phyloP scores from a whole-genome alignment of 2,888 invertebrate genomes.

The Macaria liturata region DNA sequence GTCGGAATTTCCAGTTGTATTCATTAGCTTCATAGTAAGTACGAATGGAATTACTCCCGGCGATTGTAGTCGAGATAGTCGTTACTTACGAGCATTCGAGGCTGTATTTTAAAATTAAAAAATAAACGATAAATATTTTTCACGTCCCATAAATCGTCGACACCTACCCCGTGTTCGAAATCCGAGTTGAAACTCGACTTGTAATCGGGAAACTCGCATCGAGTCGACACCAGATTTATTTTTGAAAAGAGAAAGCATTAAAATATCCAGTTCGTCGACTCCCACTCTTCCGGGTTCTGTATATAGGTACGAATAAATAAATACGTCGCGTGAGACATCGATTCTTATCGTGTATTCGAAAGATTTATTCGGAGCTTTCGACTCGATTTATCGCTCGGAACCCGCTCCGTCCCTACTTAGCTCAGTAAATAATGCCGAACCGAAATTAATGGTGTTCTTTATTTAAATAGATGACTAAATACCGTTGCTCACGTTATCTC shows the following conservation, averaged over 20 bases:
- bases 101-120: conserved; percentile 22
- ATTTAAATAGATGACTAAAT: conserved; percentile 82
- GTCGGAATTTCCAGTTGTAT: conserved; percentile 6
- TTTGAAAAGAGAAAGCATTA: conserved; percentile 59
- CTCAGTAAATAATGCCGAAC: conserved; percentile 77
- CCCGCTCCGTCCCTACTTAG: conserved; percentile 80
- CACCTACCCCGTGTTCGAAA: conserved; percentile 26
- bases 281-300: conserved; percentile 66
- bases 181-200: conserved; percentile 26
- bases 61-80: conserved; percentile 21
- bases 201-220: conserved; percentile 31
- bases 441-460: conserved; percentile 77
- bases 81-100: conserved; percentile 17
- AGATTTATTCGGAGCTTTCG: conserved; percentile 79
- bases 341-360: conserved; percentile 77
- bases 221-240: conserved; percentile 32
- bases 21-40: conserved; percentile 15
- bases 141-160: conserved; percentile 24
- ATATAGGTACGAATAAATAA: conserved; percentile 67
- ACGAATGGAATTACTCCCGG: conserved; percentile 16
- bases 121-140: conserved; percentile 20
- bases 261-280: conserved; percentile 50
- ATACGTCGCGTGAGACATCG: conserved; percentile 79
- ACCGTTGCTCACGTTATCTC: conserved; percentile 72
- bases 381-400: conserved; percentile 75